Conservation (phyloP, 2,888 invertebrate species). For the Cordilura impudica region DNA sequence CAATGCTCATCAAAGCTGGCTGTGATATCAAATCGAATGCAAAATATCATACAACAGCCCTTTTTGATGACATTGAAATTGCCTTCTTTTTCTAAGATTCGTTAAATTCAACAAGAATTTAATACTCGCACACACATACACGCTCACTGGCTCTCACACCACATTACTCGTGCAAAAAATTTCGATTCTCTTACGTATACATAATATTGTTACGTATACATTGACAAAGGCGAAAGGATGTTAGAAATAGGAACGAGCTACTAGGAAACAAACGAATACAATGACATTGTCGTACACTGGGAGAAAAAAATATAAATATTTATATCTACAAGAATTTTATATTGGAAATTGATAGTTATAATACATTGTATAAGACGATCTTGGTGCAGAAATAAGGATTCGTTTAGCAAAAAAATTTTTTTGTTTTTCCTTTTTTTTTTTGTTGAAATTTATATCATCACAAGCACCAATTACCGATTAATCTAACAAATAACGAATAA, state of each 20-base stretch:
- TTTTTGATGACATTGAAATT: slow-evolving; percentile 77
- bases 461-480: no score
- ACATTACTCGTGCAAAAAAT: background rate
- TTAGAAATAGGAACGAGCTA: background rate
- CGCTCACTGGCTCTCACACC: background rate
- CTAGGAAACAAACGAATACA: slow-evolving; percentile 20
- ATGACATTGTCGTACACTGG: slow-evolving; percentile 9
- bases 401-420: no score
- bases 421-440: no score
- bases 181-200: slow-evolving; percentile 32
- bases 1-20: slow-evolving; percentile 78
- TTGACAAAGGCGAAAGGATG: background rate
- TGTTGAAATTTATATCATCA: no score
- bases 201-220: slow-evolving; percentile 26
- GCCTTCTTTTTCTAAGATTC: slow-evolving; percentile 55
- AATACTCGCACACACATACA: slow-evolving; percentile 1
- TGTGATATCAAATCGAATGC: slow-evolving; percentile 76
- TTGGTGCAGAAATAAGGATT: no score
- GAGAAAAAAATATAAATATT: no score
- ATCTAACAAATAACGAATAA: no score
- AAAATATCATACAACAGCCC: slow-evolving; percentile 75
- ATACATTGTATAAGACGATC: no score
- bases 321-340: no score
- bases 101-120: slow-evolving; percentile 50
- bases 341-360: no score